Conservation (phyloP, 1,140 invertebrate genomes). For the Sweltsa coloradensis region DNA sequence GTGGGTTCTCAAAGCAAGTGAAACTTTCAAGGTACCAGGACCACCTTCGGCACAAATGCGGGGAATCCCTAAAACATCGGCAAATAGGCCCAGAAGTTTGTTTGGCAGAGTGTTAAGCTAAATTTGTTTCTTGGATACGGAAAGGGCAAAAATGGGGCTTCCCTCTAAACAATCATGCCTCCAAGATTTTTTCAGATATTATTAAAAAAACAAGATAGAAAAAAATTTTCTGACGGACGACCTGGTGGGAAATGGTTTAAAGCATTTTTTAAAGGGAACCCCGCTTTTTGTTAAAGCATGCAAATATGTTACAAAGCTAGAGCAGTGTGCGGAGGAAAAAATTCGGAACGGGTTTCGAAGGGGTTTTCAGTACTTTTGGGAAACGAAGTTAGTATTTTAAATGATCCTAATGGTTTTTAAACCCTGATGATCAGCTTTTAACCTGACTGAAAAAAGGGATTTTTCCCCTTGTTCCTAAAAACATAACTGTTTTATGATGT, state of each 20-base stretch:
- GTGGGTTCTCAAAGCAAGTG: too few species aligned
- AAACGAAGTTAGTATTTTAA: background rate
- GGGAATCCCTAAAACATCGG: too few species aligned
- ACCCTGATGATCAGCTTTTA: slow-evolving; percentile 1
- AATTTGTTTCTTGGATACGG: too few species aligned
- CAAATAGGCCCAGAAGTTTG: too few species aligned
- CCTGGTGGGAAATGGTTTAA: slow-evolving; percentile 16
- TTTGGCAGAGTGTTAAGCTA: too few species aligned
- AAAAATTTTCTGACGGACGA: slow-evolving; percentile 11
- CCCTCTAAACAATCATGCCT: too few species aligned
- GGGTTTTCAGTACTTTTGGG: slow-evolving; percentile 4
- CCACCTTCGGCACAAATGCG: too few species aligned
- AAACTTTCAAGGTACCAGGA: too few species aligned
- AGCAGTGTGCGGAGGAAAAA: slow-evolving; percentile 13
- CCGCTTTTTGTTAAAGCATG: background rate
- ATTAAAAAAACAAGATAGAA: too few species aligned
- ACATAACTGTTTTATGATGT: slow-evolving; percentile 17
- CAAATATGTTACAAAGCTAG: background rate
- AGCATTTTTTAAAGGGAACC: slow-evolving; percentile 11
- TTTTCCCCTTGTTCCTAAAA: background rate
- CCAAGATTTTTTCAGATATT: too few species aligned
- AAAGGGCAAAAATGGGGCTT: too few species aligned
- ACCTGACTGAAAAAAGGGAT: background rate
- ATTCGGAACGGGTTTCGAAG: slow-evolving; percentile 13
- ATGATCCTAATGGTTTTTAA: slow-evolving; percentile 7